Base-by-base conservation (phyloP, 2,113 vertebrate genomes). In the Kryptolebias marmoratus region DNA sequence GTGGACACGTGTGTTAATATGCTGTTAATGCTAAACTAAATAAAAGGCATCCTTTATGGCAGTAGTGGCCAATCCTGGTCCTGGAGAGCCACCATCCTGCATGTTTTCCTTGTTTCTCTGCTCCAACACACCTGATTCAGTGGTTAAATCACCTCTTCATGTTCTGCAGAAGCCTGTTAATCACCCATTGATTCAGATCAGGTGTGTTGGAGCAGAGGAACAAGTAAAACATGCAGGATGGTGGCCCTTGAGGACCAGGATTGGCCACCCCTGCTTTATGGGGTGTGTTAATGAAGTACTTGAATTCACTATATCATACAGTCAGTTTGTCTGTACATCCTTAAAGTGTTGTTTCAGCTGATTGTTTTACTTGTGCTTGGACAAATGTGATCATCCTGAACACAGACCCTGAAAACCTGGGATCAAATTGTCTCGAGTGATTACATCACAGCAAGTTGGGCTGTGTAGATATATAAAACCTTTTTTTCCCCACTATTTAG, bases 201-300 rank as follows among this genome's bases (percentile, higher is more conserved):
- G 22, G 22, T 22, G 22, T 22, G 22, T 22, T 22, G 22, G 22
- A 22, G 22, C 22, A 22, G 22, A 22, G 22, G 22, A 22, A 22
- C 22, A 22, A 22, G 22, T 22, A 22, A 22, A 22, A 22, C 22
- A 22, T 22, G 22, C 22, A 22, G 22, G 22, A 22, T 22, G 22
- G 22, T 22, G 22, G 22, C 22, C 22, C 22, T 22, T 22, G 22
- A 22, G 22, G 22, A 22, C 22, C 22, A 22, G 22, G 22, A 22
- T 22, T 22, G 22, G 22, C 22, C 22, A 22, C 22, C 22, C 22
- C 22, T 22, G 22, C 22, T 22, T 22, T 22, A 78, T 77, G 66
- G 80, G 75, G 73, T 79, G 68, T 74, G 77, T 80, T 86, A 82
- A 91, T 79, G 76, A 90, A 54, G 64, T 56, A 64, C 79, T 79